A percentile compares a stretch with the other conserved stretches of the same genome.
These are phyloP conservation scores for Trididemnum nubilum DNA, from an alignment of 23 tunicate species.

Conservation along the genomic window DNA sequence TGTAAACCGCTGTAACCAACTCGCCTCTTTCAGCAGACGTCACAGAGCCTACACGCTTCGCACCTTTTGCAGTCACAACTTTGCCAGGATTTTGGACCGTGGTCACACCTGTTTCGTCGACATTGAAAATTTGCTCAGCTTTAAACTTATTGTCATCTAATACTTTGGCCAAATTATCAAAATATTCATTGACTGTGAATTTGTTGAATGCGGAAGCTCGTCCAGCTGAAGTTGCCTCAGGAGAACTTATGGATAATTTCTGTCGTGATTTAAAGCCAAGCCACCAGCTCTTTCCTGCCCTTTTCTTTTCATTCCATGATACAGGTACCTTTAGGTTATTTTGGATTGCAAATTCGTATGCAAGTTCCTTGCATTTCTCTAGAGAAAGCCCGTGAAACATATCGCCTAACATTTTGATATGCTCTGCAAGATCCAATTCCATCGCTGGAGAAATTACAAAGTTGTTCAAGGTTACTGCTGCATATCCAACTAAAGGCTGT, in stretches of 20 bases:
- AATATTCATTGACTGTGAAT: not conserved
- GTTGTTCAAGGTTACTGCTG: not conserved
- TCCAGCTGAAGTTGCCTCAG: slow-evolving; percentile 19
- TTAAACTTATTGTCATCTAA: not conserved
- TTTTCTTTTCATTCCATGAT: slow-evolving; percentile 5
- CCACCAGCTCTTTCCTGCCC: slow-evolving; percentile 20
- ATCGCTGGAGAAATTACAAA: not conserved
- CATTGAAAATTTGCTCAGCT: not conserved
- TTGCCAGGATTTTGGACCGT: slow-evolving; percentile 6
- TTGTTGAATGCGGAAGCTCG: slow-evolving; percentile 6
- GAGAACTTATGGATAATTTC: not conserved
- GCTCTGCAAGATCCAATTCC: not conserved
- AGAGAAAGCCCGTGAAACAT: slow-evolving; percentile 5
- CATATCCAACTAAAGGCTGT: not conserved
- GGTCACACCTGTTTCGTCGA: slow-evolving; percentile 9
- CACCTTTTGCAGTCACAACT: slow-evolving; percentile 15
- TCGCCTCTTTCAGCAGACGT: slow-evolving; percentile 25
- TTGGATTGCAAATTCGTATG: not conserved
- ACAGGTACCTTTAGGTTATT: not conserved
- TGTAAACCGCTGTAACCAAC: slow-evolving; percentile 11
- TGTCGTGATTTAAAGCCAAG: slow-evolving; percentile 9
- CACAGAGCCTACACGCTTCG: not conserved
- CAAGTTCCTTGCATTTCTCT: slow-evolving; percentile 13
- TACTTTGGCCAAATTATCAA: not conserved
- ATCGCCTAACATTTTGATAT: not conserved